A percentile compares a stretch with the other conserved stretches of the same genome.
Evolutionary conservation across 2,797 vertebrate species (phyloP).

Genomic region (Salarias fasciatus): DNA sequence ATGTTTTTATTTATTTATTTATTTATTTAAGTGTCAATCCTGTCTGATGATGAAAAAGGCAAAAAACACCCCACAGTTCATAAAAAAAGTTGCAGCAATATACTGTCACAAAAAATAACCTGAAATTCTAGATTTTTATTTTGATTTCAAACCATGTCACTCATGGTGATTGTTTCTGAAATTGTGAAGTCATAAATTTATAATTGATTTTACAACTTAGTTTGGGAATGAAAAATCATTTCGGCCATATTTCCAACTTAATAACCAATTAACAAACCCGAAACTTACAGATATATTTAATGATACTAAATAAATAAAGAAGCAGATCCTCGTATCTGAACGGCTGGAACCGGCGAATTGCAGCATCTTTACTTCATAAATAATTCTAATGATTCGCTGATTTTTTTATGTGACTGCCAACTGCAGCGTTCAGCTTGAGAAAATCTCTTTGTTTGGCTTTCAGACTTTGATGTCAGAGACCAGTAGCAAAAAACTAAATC

Average conservation of each 20-base stretch:
- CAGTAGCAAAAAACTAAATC: constrained; percentile 49
- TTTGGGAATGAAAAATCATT: not conserved
- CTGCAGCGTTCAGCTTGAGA: not conserved
- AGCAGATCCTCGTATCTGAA: not conserved
- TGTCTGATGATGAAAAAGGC: too few relatives aligned
- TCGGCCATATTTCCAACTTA: too few relatives aligned
- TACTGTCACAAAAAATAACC: too few relatives aligned
- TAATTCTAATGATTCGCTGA: not conserved
- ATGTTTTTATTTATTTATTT: too few relatives aligned
- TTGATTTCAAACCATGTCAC: too few relatives aligned
- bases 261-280: not conserved
- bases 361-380: not conserved
- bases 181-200: not conserved
- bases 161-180: not conserved
- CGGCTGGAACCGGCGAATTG: too few relatives aligned
- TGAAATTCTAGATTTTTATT: too few relatives aligned
- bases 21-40: too few relatives aligned
- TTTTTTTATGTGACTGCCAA: not conserved
- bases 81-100: too few relatives aligned
- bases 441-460: constrained; percentile 9
- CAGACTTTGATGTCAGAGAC: constrained; percentile 29
- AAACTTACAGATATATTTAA: not conserved
- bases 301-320: not conserved
- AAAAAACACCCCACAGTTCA: too few relatives aligned
- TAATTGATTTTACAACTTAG: not conserved